Evolutionary conservation across 2,113 vertebrate species (phyloP).

Genomic region (Apteryx owenii): DNA sequence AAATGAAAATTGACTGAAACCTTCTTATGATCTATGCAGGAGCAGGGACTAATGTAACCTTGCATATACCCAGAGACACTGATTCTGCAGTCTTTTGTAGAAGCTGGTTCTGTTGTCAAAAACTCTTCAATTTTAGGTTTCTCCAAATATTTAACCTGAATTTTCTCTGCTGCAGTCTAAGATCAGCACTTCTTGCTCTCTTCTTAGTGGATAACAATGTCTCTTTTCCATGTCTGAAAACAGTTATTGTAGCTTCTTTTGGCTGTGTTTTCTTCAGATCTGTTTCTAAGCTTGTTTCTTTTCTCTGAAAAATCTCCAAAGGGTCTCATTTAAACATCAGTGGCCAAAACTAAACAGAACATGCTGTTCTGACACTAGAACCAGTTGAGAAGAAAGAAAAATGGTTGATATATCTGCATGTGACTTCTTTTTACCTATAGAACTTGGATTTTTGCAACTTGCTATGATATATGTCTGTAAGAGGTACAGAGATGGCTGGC

Average conservation of each 20-base stretch:
- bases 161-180: background rate
- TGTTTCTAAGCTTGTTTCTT: background rate
- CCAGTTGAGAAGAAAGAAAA: background rate
- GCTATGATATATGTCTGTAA: background rate
- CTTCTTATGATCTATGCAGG: slow-evolving; percentile 20
- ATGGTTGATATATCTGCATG: background rate
- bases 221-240: background rate
- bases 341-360: background rate
- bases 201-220: background rate
- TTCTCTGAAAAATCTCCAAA: background rate
- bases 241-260: background rate
- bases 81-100: slow-evolving; percentile 12
- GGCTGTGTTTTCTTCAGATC: background rate
- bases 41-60: slow-evolving; percentile 61
- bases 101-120: slow-evolving; percentile 42
- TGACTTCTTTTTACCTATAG: background rate
- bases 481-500: background rate
- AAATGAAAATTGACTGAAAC: slow-evolving; percentile 4
- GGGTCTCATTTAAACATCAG: background rate
- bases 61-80: background rate
- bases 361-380: background rate
- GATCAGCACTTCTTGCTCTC: background rate
- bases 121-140: slow-evolving; percentile 29
- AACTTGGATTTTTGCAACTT: background rate
- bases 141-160: slow-evolving; percentile 1